Evolutionary conservation across 2,888 invertebrate species (phyloP).

Genomic region (Argyresthia albistria): DNA sequence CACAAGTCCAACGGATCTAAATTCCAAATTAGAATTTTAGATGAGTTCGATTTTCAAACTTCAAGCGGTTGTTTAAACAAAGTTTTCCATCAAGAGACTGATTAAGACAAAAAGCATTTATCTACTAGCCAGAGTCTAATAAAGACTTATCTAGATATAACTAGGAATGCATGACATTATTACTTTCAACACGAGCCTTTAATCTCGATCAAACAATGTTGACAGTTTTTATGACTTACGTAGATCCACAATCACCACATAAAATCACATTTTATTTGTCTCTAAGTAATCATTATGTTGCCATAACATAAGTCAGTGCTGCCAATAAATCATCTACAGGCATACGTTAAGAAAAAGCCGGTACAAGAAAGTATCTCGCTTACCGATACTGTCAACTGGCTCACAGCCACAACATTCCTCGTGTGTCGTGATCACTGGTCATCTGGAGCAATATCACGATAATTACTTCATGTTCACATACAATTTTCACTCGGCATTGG

Average conservation of each 20-base stretch:
- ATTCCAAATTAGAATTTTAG: constrained; percentile 36
- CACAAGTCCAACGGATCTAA: background rate
- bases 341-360: background rate
- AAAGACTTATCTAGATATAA: too few relatives aligned
- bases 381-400: background rate
- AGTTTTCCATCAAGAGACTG: too few relatives aligned
- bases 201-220: too few relatives aligned
- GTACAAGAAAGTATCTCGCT: constrained; percentile 1
- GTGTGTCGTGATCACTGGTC: constrained; percentile 1
- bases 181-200: too few relatives aligned
- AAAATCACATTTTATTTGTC: too few relatives aligned
- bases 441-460: constrained; percentile 2
- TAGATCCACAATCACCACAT: too few relatives aligned
- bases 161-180: too few relatives aligned
- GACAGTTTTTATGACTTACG: too few relatives aligned
- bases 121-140: too few relatives aligned
- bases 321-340: background rate
- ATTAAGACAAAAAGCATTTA: too few relatives aligned
- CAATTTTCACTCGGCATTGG: background rate
- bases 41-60: constrained; percentile 20
- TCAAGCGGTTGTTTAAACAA: constrained; percentile 25
- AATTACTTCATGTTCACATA: constrained; percentile 1
- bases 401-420: background rate
- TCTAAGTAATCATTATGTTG: too few relatives aligned
- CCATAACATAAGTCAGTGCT: too few relatives aligned